phyloP scores from a whole-genome alignment of 1,140 invertebrate genomes.

The Atta cephalotes region DNA sequence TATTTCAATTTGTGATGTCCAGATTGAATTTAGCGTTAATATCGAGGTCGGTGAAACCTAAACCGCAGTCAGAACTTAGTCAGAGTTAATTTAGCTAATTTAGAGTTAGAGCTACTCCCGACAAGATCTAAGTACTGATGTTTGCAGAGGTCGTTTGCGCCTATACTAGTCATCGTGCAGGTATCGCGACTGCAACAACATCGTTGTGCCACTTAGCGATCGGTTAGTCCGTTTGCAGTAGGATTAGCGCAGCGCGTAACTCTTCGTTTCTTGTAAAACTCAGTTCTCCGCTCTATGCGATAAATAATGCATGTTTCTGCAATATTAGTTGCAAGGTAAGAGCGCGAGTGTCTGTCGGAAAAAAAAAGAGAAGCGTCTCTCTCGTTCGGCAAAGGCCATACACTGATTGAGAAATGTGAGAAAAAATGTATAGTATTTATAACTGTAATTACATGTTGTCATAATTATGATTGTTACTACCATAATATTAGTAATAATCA shows the following conservation, averaged over 20 bases:
- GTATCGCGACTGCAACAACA: background rate
- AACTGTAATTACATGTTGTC: too few relatives aligned
- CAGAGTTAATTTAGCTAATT: constrained; percentile 31
- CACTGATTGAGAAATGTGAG: too few relatives aligned
- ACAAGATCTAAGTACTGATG: constrained; percentile 19
- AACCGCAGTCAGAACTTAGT: background rate
- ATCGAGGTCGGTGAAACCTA: constrained; percentile 7
- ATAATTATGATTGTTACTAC: too few relatives aligned
- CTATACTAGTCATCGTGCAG: background rate
- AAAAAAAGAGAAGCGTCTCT: background rate
- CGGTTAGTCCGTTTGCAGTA: constrained; percentile 34
- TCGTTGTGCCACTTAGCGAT: constrained; percentile 43
- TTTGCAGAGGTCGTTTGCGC: constrained; percentile 22
- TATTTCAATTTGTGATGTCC: too few relatives aligned
- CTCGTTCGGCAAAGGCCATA: too few relatives aligned
- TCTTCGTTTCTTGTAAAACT: background rate
- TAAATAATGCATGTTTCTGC: background rate
- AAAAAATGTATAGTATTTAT: too few relatives aligned
- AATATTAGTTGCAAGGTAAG: background rate
- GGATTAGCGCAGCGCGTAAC: constrained; percentile 6
- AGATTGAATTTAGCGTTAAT: background rate
- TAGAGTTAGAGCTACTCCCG: background rate
- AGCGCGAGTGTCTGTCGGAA: background rate
- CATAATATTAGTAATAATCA: too few relatives aligned
- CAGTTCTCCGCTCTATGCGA: background rate